Percentiles rank a stretch among this genome's conserved stretches.
phyloP scores from a whole-genome alignment of 2,888 invertebrate genomes.

The Willowsia nigromaculata region DNA sequence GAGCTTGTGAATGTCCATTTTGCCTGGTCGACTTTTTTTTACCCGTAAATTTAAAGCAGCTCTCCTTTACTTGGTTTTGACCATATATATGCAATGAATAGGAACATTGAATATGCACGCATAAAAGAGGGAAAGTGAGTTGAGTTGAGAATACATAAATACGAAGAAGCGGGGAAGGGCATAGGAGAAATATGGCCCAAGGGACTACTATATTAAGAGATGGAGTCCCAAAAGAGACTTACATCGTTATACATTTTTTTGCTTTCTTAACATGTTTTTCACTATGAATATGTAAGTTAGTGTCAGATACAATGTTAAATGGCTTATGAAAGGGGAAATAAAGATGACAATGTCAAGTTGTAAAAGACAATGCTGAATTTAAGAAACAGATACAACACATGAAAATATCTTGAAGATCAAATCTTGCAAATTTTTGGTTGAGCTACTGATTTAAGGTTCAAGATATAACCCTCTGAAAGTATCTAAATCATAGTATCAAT shows the following conservation, averaged over 20 bases:
- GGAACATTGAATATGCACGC: not conserved
- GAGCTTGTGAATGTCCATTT: conserved; percentile 44
- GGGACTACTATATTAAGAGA: conserved; percentile 79
- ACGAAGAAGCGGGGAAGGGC: conserved; percentile 63
- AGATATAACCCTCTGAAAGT: not conserved
- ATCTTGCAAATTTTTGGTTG: not conserved
- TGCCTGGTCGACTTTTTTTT: conserved; percentile 28
- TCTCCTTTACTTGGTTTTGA: not conserved
- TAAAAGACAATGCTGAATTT: not conserved
- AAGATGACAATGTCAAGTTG: conserved; percentile 7
- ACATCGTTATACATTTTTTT: conserved; percentile 78
- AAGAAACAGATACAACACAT: not conserved
- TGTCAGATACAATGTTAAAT: conserved; percentile 43
- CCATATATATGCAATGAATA: not conserved
- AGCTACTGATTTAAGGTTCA: not conserved
- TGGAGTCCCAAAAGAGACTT: conserved; percentile 78
- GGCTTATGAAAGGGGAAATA: conserved; percentile 43
- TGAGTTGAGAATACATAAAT: conserved; percentile 63
- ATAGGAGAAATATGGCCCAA: conserved; percentile 76
- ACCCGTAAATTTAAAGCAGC: conserved; percentile 20
- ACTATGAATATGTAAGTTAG: conserved; percentile 78
- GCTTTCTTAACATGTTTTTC: conserved; percentile 74
- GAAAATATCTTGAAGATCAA: not conserved
- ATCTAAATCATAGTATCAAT: not conserved
- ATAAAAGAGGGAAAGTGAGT: not conserved